Base-by-base conservation (phyloP, 2,113 vertebrate species). In the Cettia cetti region DNA sequence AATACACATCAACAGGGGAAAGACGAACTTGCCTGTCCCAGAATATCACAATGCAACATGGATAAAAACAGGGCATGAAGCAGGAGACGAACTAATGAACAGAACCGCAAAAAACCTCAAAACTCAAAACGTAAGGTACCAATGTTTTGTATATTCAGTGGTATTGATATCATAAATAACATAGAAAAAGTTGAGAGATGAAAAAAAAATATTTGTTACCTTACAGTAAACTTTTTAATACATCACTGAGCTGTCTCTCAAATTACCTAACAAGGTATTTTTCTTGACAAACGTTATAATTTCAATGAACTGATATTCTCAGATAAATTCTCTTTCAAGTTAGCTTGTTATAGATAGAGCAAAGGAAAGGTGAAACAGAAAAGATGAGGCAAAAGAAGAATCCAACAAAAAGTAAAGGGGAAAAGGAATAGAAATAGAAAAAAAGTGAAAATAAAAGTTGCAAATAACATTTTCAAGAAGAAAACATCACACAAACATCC, bases 351-450 rank as follows among this genome's bases (percentile, higher is more conserved):
- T 2, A 68, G 23, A 64, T 7, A 28, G 11, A 68, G 15, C 10
- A 84, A 72, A 71, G 17, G 18, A 91, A 91, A 69, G 14, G 16
- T 52, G 22, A 90, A 75, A 64, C 5, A 66, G 14, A 78, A 77
- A 11, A 6, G n/a, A 23, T 47, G 14, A 37, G 4, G 7, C 0
- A 0, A 5, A 33, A 66, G 35, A 7, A 53, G 15, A 81, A 84
- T 57, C 18, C 21, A 61, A 40, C 14, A 78, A 39, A 47, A 84
- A 72, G 8, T 19, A 37, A 70, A 3, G 11, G 6, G 5, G 6
- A 3, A 84, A 65, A n/a, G 20, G 44, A 93, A 54, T 10, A 45
- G 26, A 82, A 54, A 68, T 50, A 22, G 2, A 20, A 42, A 68
- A 87, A 64, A 66, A 3, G 6, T 70, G 22, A 88, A 92, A 90